These are phyloP conservation scores for Sapajus apella DNA, from an alignment of 2,113 vertebrate species.

Conservation along the genomic window DNA sequence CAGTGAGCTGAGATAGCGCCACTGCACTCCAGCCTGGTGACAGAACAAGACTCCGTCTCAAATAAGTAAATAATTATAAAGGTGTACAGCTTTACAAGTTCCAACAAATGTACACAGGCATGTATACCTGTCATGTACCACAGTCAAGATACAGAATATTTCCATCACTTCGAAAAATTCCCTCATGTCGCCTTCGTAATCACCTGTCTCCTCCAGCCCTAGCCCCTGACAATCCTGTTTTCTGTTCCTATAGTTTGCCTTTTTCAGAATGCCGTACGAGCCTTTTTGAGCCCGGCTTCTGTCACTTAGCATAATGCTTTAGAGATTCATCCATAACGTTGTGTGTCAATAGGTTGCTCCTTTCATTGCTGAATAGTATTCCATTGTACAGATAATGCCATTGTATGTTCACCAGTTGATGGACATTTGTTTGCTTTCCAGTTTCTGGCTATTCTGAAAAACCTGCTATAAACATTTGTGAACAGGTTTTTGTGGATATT, in stretches of 20 bases:
- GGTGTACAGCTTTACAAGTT: not conserved
- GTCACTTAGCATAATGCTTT: not conserved
- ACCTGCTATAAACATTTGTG: not conserved
- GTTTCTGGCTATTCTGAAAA: constrained; percentile 10
- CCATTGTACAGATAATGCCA: not conserved
- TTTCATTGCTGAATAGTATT: not conserved
- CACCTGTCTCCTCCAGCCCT: not conserved
- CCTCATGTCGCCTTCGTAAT: not conserved
- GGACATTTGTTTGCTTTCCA: not conserved
- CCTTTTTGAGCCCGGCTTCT: not conserved
- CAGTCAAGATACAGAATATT: not conserved
- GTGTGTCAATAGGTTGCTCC: not conserved
- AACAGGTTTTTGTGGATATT: not conserved
- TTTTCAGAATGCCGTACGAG: not conserved
- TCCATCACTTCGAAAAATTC: not conserved
- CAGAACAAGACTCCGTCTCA: no score
- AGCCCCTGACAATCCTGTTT: not conserved
- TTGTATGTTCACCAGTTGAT: not conserved
- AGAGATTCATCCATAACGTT: not conserved
- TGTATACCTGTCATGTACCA: not conserved
- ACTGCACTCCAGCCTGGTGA: no score
- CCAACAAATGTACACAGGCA: not conserved
- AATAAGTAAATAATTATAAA: no score
- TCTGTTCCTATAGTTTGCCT: not conserved
- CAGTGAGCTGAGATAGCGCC: no score